Evolutionary conservation across 2,888 invertebrate genomes (phyloP).

Genomic region (Rosalia funebris): DNA sequence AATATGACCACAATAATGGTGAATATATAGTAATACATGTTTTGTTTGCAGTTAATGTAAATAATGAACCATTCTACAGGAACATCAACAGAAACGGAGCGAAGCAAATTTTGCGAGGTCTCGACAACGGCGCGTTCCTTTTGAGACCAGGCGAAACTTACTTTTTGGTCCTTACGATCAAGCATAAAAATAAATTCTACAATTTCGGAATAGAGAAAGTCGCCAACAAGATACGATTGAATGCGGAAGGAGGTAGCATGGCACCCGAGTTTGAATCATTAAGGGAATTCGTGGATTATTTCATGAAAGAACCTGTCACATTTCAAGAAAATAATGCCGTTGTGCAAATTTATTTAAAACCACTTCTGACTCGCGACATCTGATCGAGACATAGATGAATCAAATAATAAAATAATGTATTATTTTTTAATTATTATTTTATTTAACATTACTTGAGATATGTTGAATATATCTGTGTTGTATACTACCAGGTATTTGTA

Average conservation of each 20-base stretch:
- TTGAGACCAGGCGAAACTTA: conserved; percentile 45
- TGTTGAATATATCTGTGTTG: too few species aligned
- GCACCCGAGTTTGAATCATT: conserved; percentile 44
- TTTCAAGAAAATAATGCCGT: conserved; percentile 30
- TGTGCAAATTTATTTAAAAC: conserved; percentile 38
- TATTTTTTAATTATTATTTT: too few species aligned
- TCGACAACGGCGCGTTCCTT: conserved; percentile 46
- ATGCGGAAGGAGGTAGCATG: conserved; percentile 31
- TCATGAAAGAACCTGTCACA: conserved; percentile 37
- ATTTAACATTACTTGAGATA: too few species aligned
- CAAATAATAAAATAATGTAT: too few species aligned
- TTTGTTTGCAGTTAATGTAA: conserved; percentile 41
- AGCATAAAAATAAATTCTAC: conserved; percentile 38
- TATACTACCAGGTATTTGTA: too few species aligned
- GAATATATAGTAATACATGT: too few species aligned
- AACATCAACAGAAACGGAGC: conserved; percentile 49
- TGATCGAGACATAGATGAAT: too few species aligned
- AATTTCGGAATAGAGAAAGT: conserved; percentile 46
- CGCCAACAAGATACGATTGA: conserved; percentile 34
- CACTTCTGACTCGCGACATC: too few species aligned
- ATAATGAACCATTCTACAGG: conserved; percentile 44
- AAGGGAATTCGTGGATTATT: conserved; percentile 43
- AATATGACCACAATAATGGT: too few species aligned
- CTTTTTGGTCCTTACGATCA: conserved; percentile 44
- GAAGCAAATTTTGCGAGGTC: conserved; percentile 37